These are phyloP conservation scores for Phasia obesa DNA, from an alignment of 2,888 invertebrate species.

Conservation along the genomic window DNA sequence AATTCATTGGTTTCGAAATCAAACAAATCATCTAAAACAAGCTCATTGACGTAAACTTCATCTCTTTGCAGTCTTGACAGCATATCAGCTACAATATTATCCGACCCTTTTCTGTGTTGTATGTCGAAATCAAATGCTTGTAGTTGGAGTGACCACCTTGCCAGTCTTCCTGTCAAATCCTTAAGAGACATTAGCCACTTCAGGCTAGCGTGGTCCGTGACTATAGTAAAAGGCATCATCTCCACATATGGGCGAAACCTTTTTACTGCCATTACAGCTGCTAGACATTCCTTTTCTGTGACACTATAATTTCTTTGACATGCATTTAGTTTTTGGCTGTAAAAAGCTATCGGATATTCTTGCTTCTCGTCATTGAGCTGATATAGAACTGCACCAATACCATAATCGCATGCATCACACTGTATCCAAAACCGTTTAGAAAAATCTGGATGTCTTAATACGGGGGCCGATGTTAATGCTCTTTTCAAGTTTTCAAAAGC, in stretches of 20 bases:
- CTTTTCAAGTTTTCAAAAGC: no score
- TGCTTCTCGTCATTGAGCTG: no score
- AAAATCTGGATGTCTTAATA: no score
- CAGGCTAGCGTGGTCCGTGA: conserved; percentile 20
- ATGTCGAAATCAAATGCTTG: conserved; percentile 20
- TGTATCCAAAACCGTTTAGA: no score
- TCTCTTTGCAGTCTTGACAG: background rate
- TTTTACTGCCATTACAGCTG: background rate
- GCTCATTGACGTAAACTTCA: no score
- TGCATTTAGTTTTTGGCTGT: background rate
- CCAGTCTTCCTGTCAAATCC: conserved; percentile 16
- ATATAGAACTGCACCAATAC: no score
- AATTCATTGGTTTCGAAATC: no score
- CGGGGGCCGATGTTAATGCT: no score
- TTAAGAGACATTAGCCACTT: conserved; percentile 25
- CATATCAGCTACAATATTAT: conserved; percentile 16
- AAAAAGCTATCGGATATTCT: no score
- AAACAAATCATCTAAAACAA: no score
- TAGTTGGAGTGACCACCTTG: conserved; percentile 4
- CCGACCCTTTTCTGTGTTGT: conserved; percentile 7
- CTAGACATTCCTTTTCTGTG: background rate
- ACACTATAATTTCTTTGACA: background rate
- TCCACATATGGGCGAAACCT: background rate
- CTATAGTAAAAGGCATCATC: background rate
- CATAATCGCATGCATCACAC: no score